These are phyloP conservation scores for Himalopsyche kuldschensis DNA, from an alignment of 2,888 invertebrate genomes.

Conservation along the genomic window DNA sequence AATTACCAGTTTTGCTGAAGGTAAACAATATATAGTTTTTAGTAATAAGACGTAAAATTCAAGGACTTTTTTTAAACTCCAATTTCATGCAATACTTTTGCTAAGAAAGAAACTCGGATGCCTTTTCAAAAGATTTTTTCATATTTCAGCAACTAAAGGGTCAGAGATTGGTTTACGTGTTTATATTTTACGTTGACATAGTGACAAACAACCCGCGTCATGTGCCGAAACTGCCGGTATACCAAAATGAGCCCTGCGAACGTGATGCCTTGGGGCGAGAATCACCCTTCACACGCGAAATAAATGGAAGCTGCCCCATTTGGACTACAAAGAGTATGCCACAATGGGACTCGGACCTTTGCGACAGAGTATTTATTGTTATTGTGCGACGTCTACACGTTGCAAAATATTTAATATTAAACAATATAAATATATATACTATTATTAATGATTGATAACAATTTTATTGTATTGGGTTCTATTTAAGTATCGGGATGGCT, in stretches of 20 bases:
- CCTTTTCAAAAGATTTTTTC: neutral
- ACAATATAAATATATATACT: too few relatives aligned
- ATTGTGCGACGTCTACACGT: neutral
- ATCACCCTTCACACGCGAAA: neutral
- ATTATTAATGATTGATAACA: too few relatives aligned
- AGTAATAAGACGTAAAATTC: too few relatives aligned
- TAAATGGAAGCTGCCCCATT: neutral
- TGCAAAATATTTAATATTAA: neutral
- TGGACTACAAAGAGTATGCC: neutral
- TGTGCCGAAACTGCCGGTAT: neutral
- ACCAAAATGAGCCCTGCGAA: neutral
- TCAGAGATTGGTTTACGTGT: slow-evolving; percentile 15
- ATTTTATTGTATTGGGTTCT: too few relatives aligned
- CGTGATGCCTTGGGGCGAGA: neutral
- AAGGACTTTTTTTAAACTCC: too few relatives aligned
- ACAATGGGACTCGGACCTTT: neutral
- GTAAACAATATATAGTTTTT: neutral
- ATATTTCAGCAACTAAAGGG: neutral
- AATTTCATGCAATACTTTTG: too few relatives aligned
- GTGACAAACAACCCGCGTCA: slow-evolving; percentile 7
- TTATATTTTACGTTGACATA: slow-evolving; percentile 4
- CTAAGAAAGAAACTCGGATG: too few relatives aligned
- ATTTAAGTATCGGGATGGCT: too few relatives aligned
- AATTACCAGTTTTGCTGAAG: too few relatives aligned
- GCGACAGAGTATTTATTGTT: neutral